Percentiles rank a stretch among this genome's conserved stretches.
These are phyloP conservation scores for Scylla paramamosain DNA, from an alignment of 1,140 invertebrate species.

Conservation along the genomic window DNA sequence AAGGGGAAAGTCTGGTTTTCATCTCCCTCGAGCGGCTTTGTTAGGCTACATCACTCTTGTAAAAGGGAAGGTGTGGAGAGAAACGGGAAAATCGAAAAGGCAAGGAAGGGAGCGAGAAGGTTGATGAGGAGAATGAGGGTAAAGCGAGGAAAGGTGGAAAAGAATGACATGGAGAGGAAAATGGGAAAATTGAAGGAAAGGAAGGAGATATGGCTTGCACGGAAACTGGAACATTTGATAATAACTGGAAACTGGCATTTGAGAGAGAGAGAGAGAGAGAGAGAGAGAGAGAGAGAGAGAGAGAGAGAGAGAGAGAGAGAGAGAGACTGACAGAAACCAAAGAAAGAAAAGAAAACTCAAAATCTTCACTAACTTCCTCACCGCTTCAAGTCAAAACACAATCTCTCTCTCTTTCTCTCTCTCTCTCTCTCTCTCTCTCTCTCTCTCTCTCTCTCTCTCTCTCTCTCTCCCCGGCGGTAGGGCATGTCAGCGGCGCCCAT, in stretches of 20 bases:
- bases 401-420: constrained; percentile 30
- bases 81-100: not conserved
- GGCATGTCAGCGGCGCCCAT: not conserved
- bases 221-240: no score
- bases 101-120: not conserved
- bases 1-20: no score
- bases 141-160: not conserved
- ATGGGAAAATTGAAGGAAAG: not conserved
- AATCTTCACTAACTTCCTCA: not conserved
- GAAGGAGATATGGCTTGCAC: not conserved
- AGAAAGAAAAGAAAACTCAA: no score
- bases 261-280: not conserved
- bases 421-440: constrained; percentile 42
- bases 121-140: not conserved
- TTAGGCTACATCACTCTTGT: no score
- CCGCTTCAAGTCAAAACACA: not conserved
- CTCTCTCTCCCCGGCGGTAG: constrained; percentile 24
- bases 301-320: constrained; percentile 20
- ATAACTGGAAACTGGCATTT: no score
- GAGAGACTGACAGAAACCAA: not conserved
- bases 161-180: not conserved
- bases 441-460: constrained; percentile 47
- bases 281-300: constrained; percentile 18
- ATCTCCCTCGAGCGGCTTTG: no score
- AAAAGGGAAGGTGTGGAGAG: not conserved